Percentiles rank a stretch among this genome's conserved stretches.
These are phyloP conservation scores for Nebria salina DNA, from an alignment of 2,888 invertebrate species.

Conservation along the genomic window DNA sequence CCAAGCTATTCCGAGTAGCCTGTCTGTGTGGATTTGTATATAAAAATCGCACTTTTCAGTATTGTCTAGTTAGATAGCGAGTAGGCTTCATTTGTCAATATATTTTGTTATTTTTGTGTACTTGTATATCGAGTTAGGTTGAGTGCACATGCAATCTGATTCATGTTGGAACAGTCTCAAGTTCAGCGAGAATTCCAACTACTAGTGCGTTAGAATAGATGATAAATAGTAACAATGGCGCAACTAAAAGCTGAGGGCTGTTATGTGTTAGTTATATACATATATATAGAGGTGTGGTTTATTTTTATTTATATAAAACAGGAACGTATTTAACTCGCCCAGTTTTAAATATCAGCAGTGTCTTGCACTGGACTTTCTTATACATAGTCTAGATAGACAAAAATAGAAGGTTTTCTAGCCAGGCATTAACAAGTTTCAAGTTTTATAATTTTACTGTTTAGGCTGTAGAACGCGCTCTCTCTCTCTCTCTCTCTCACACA, in stretches of 20 bases:
- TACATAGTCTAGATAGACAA: background rate
- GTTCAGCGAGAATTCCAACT: background rate
- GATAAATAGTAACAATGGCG: conserved; percentile 16
- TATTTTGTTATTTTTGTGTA: too few relatives aligned
- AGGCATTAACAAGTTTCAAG: too few relatives aligned
- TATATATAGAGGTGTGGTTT: background rate
- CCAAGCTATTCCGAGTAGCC: too few relatives aligned
- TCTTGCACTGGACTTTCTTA: background rate
- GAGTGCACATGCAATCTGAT: background rate
- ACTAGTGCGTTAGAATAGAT: background rate
- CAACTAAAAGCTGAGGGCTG: conserved; percentile 11
- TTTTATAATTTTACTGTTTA: too few relatives aligned
- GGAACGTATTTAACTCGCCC: background rate
- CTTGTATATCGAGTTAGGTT: background rate
- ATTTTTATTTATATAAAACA: background rate
- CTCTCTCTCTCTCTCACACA: too few relatives aligned
- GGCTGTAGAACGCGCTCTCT: too few relatives aligned
- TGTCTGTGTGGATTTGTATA: too few relatives aligned
- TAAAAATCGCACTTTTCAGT: too few relatives aligned
- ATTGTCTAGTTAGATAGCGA: too few relatives aligned
- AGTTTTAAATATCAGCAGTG: background rate
- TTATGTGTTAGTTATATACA: background rate
- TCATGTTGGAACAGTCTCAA: background rate
- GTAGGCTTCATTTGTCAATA: too few relatives aligned
- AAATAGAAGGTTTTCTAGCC: too few relatives aligned